Evolutionary conservation across 2,888 invertebrate species (phyloP).

Genomic region (Myathropa florea): DNA sequence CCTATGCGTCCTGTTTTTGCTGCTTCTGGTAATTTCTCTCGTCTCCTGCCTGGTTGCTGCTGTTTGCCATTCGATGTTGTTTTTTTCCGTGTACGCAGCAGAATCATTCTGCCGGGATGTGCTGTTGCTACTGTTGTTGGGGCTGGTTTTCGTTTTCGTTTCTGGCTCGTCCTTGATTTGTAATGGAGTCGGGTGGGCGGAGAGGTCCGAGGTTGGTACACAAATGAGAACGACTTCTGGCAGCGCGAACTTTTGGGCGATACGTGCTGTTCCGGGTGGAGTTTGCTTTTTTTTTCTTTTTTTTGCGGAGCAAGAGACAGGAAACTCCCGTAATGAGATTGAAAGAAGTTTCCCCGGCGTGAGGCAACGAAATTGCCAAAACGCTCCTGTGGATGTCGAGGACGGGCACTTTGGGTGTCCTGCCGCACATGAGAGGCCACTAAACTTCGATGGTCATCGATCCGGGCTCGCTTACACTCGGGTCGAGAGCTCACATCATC

Average conservation of each 20-base stretch:
- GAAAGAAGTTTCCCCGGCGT: constrained; percentile 33
- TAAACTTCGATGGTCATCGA: constrained; percentile 15
- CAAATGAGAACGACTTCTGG: constrained; percentile 43
- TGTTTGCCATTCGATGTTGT: constrained; percentile 8
- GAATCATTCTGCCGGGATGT: constrained; percentile 18
- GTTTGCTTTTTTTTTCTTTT: neutral
- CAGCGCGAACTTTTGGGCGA: constrained; percentile 7
- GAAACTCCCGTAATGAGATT: constrained; percentile 55
- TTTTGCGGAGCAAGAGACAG: neutral
- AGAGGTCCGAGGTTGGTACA: constrained; percentile 34
- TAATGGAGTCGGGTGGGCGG: constrained; percentile 14
- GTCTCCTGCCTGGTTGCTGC: neutral
- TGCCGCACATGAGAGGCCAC: constrained; percentile 12
- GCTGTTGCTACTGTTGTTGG: neutral
- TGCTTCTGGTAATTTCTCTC: neutral
- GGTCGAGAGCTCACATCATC: neutral
- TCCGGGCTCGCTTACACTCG: constrained; percentile 1
- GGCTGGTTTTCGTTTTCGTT: neutral
- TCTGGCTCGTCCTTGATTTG: constrained; percentile 46
- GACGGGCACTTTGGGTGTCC: neutral
- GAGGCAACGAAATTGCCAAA: constrained; percentile 29
- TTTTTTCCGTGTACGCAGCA: constrained; percentile 48
- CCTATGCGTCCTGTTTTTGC: neutral
- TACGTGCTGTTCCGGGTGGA: constrained; percentile 37
- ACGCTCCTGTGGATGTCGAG: constrained; percentile 6